Evolutionary conservation across 2,113 vertebrate species (phyloP), one percentile per base, ranked within the genome.

Genomic region (Sula dactylatra): DNA sequence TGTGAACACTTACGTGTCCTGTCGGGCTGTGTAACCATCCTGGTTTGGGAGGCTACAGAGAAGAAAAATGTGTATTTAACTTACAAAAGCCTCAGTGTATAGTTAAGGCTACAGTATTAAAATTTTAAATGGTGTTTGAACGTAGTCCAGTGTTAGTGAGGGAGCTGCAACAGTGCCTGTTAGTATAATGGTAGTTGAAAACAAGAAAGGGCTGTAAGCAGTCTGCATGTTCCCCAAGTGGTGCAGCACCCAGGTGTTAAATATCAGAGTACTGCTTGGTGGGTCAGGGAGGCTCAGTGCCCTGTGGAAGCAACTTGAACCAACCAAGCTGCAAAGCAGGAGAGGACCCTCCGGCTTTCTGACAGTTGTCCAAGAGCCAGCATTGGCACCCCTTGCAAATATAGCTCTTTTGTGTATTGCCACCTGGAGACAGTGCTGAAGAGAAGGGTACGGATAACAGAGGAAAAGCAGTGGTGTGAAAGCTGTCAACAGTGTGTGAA

Each of bases 401-500:
- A 72, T 3, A 94, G 70, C 61, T 49, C 76, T 62, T 49, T 25
- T 79, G 74, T 70, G 88, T 25, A 24, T 55, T 74, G 58, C 61
- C 83, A 93, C 54, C 66, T 87, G 82, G 90, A 93, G 85, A 59
- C 1, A 84, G 88, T 64, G 78, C 65, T 0, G 3, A 27, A 45
- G 90, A 92, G 80, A 88, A 59, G 50, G 45, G n/a, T 65, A 26
- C 25, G 52, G 58, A 25, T 79, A 70, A 65, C 32, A 36, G 80
- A 59, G 66, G 45, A 81, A 81, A 92, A 95, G 72, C 77, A 86
- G 89, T 67, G 82, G 90, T 88, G 80, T 87, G 92, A 85, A 91
- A 88, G 90, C 88, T 86, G 82, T 88, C 93, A 97, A 16, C 89
- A 81, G 91, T 31, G 81, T 93, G 61, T 44, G 82, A 92, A 89